phyloP scores from a whole-genome alignment of 2,113 vertebrate species.

The Nestor notabilis region DNA sequence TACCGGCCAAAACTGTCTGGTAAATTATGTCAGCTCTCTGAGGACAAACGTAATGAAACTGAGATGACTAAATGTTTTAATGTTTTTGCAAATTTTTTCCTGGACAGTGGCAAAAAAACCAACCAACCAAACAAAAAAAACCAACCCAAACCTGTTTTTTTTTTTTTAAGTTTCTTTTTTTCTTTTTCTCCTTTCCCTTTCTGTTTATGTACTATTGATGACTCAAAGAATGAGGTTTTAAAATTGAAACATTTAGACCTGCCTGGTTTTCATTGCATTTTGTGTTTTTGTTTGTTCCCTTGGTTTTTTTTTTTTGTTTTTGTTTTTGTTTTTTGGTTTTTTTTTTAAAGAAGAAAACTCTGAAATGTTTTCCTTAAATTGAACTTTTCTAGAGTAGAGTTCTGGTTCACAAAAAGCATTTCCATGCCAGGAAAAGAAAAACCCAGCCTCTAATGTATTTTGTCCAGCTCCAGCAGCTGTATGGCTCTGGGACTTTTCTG shows the following conservation, averaged over 20 bases:
- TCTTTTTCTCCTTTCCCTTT: background rate
- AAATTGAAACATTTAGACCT: background rate
- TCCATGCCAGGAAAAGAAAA: background rate
- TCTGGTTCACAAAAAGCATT: background rate
- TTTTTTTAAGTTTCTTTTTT: rapidly evolving
- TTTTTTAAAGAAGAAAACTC: background rate
- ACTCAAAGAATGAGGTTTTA: background rate
- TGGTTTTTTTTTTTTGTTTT: background rate
- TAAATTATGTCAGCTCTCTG: background rate
- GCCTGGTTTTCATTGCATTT: background rate
- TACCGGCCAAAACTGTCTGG: background rate
- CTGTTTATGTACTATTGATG: background rate
- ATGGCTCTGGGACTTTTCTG: background rate
- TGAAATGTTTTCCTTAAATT: background rate
- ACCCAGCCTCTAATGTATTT: background rate
- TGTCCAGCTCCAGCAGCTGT: background rate
- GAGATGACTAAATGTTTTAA: background rate
- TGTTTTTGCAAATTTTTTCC: background rate
- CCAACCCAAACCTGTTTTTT: background rate
- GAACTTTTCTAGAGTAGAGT: background rate
- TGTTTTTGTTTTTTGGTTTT: background rate
- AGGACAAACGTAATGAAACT: background rate
- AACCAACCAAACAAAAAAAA: too few species aligned
- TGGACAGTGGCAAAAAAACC: background rate
- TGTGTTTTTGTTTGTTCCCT: background rate